Evolutionary conservation across 1,140 invertebrate genomes (phyloP).

Genomic region (Bombus impatiens): DNA sequence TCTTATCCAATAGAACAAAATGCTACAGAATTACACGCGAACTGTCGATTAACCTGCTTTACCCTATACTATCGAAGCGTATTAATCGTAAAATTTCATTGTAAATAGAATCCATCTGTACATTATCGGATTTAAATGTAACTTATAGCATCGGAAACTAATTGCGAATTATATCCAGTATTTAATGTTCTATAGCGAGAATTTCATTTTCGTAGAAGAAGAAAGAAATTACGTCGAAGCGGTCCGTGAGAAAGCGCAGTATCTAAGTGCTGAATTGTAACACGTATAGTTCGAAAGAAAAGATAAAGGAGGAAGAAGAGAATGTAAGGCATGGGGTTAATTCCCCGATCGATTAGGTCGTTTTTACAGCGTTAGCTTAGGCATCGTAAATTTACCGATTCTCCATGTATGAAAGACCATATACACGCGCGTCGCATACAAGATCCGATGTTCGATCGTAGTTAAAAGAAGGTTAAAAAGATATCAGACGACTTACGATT

Average conservation of each 20-base stretch:
- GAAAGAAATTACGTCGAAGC: background rate
- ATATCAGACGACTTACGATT: slow-evolving; percentile 15
- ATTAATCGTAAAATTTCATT: background rate
- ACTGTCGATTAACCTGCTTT: background rate
- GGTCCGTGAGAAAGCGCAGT: too few relatives aligned
- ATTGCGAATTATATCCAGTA: background rate
- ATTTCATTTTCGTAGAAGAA: background rate
- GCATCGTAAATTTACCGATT: slow-evolving; percentile 1
- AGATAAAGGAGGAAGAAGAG: background rate
- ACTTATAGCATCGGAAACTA: too few relatives aligned
- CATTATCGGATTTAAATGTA: too few relatives aligned
- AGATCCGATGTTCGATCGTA: background rate
- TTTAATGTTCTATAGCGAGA: background rate
- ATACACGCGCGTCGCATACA: too few relatives aligned
- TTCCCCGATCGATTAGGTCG: slow-evolving; percentile 24
- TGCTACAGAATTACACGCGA: background rate
- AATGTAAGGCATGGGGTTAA: background rate
- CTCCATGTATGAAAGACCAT: background rate
- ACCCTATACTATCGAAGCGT: background rate
- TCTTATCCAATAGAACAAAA: background rate
- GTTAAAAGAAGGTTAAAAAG: slow-evolving; percentile 1
- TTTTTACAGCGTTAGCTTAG: background rate
- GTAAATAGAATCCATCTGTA: background rate
- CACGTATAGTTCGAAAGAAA: background rate
- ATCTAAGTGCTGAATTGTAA: background rate